Evolutionary conservation across 1,140 invertebrate species (phyloP), one percentile per base, ranked within the genome.

Genomic region (Monomorium pharaonis): DNA sequence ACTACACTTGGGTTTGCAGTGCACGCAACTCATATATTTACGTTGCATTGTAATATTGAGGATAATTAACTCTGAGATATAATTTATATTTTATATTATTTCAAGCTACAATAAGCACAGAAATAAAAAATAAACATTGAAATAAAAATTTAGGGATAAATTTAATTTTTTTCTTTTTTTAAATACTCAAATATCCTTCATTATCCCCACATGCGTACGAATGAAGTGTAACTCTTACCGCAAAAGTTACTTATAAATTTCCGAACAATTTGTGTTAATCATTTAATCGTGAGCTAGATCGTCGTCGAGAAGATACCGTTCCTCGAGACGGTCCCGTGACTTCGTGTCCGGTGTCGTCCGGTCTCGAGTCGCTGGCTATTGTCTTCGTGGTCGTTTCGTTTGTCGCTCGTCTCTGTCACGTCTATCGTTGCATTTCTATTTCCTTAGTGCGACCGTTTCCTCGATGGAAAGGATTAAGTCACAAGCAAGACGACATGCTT

Each of bases 331-430:
- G 87, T 92, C 62, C 78, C 86, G 86, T 88, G 90, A 89, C 47
- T 75, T 78, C 89, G 88, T 92, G 91, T 92, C 92, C 90, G 90
- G 90, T 92, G 85, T 91, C 85, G 56, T 67, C 75, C 62, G 84
- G 90, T 92, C 70, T 91, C 91, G 90, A 88, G 78, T 76, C 78
- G 90, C 70, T 89, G 85, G 49, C 86, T 87, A 90, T 93, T 91
- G 90, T 93, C 84, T 91, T 80, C 58, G 58, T 77, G 62, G 62
- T 76, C 44, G 65, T 86, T 81, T 76, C 90, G 89, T 65, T 78
- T 90, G 77, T 70, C 37, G 77, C 84, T 62, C 77, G 60, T 67
- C 42, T 47, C 56, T 85, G 89, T 88, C 77, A 72, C 58, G 51
- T 89, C 51, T n/a, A 42, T 89, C 65, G 76, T 77, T 81, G 67